A percentile compares a stretch with the other conserved stretches of the same genome.
Evolutionary conservation across 2,888 invertebrate species (phyloP).

Genomic region (Tortrix viridana): DNA sequence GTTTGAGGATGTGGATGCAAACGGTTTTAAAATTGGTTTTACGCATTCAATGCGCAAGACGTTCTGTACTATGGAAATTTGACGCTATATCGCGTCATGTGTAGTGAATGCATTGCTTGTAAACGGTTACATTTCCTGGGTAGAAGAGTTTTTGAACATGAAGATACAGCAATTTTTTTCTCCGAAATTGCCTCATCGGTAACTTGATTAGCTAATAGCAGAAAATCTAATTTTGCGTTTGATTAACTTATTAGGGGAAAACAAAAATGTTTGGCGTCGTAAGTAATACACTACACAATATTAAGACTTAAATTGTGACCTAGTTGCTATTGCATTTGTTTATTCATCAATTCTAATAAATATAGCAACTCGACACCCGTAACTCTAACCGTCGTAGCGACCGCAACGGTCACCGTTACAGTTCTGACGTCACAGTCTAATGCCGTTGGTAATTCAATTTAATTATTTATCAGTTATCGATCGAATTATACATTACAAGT

Average conservation of each 20-base stretch:
- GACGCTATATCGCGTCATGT: no score
- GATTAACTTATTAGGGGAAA: no score
- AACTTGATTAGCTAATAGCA: no score
- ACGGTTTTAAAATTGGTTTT: conserved; percentile 10
- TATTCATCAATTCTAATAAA: conserved; percentile 16
- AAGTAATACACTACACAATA: no score
- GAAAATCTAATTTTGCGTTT: no score
- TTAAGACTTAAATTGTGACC: no score
- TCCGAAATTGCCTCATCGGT: neutral
- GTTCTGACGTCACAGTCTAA: conserved; percentile 18
- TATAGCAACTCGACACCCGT: conserved; percentile 26
- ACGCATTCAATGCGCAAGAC: neutral
- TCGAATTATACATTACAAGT: neutral
- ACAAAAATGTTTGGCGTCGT: no score
- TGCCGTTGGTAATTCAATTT: neutral
- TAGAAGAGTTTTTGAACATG: conserved; percentile 8
- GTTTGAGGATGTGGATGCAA: conserved; percentile 36
- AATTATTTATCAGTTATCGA: conserved; percentile 12
- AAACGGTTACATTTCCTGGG: conserved; percentile 13
- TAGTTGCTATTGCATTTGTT: neutral
- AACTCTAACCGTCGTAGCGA: conserved; percentile 28
- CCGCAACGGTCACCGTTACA: conserved; percentile 34
- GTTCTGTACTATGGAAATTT: no score
- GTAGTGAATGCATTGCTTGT: neutral
- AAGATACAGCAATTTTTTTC: neutral